A percentile compares a stretch with the other conserved stretches of the same genome.
phyloP scores from a whole-genome alignment of 2,797 vertebrate species.

The Mormyrops attenuatus region DNA sequence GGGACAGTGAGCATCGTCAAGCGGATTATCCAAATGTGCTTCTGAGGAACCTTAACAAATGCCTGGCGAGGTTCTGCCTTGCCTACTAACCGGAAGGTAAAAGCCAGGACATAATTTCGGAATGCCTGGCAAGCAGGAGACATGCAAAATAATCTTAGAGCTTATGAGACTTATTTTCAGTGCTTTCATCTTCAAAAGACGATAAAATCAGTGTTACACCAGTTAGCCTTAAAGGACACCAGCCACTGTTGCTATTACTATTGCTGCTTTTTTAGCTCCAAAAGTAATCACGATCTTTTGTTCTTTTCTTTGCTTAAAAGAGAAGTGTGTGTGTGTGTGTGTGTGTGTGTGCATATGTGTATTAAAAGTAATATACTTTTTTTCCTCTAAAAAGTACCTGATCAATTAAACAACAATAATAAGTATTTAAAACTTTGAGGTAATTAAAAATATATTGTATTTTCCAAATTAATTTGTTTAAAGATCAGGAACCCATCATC shows the following conservation, averaged over 20 bases:
- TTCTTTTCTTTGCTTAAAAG: constrained; percentile 44
- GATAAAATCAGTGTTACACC: constrained; percentile 38
- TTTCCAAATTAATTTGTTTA: background rate
- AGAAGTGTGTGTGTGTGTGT: constrained; percentile 42
- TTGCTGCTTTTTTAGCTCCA: constrained; percentile 36
- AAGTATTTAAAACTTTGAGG: background rate
- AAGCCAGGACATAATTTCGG: background rate
- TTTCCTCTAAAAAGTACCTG: background rate
- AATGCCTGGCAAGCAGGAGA: constrained; percentile 4
- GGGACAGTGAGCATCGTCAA: constrained; percentile 31
- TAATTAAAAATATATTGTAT: background rate
- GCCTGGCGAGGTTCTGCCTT: constrained; percentile 35
- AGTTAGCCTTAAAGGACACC: constrained; percentile 38
- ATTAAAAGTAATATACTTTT: background rate
- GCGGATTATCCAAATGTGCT: constrained; percentile 12
- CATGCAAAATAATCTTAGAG: constrained; percentile 31
- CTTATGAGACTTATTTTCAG: constrained; percentile 40
- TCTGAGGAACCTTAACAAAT: constrained; percentile 31
- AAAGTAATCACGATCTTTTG: constrained; percentile 50
- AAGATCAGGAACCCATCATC: background rate
- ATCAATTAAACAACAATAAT: background rate
- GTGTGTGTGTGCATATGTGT: constrained; percentile 31
- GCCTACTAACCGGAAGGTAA: constrained; percentile 17
- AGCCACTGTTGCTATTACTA: constrained; percentile 29
- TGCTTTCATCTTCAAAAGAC: constrained; percentile 54